Percentiles rank a stretch among this genome's conserved stretches.
Conservation (phyloP, 1,140 invertebrate species). For the Zaprionus lachaisei region DNA sequence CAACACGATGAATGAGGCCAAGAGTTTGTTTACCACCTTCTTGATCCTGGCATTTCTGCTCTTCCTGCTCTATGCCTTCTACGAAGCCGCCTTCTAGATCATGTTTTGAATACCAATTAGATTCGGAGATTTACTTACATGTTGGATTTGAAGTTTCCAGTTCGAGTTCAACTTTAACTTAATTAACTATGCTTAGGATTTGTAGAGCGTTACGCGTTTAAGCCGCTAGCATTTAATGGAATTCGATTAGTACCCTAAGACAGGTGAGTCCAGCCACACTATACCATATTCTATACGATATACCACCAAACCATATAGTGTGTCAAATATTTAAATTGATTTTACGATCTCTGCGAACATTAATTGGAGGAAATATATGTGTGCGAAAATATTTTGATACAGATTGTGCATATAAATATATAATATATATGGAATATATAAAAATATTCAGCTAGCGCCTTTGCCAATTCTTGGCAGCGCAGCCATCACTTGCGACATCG, state of each 20-base stretch:
- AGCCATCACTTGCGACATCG: constrained; percentile 37
- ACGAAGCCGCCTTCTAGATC: constrained; percentile 78
- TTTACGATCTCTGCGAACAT: constrained; percentile 16
- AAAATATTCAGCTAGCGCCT: background rate
- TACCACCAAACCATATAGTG: constrained; percentile 2
- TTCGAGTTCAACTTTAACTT: constrained; percentile 29
- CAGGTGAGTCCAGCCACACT: constrained; percentile 55
- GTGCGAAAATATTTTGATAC: constrained; percentile 12
- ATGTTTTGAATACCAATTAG: constrained; percentile 42
- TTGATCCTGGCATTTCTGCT: constrained; percentile 77
- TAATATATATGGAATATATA: background rate
- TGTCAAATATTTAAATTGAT: constrained; percentile 6
- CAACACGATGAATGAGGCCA: constrained; percentile 83
- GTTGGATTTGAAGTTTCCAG: constrained; percentile 78
- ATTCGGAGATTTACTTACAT: constrained; percentile 73
- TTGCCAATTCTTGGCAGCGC: constrained; percentile 46
- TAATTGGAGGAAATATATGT: constrained; percentile 34
- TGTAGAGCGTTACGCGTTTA: constrained; percentile 73
- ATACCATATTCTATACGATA: background rate
- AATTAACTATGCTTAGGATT: constrained; percentile 53
- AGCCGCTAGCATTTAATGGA: constrained; percentile 81
- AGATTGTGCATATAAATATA: constrained; percentile 9
- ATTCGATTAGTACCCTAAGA: constrained; percentile 75
- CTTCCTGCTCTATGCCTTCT: constrained; percentile 78
- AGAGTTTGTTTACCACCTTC: constrained; percentile 83